Base-by-base conservation (phyloP, 2,888 invertebrate species). In the Pemphredon lugubris region DNA sequence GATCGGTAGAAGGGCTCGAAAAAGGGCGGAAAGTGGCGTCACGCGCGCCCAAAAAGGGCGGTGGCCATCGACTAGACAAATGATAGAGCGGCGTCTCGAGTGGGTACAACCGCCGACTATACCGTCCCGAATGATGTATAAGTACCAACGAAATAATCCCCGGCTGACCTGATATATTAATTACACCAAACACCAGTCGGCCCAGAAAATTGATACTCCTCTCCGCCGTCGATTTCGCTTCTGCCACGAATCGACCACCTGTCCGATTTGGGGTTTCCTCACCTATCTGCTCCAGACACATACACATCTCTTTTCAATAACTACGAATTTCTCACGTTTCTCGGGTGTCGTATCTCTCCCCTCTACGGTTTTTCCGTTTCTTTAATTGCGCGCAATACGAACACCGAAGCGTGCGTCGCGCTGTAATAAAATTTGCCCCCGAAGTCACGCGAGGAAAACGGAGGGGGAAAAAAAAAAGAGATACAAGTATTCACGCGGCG, bases 101-200 rank as follows among this genome's bases (percentile, higher is more conserved):
- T 44, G 55, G 45, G 34, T 23, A 32, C 45, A 16, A 69, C 23
- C 21, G 34, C 16, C 42, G n/a, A 42, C 59, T 65, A 69, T 23
- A 18, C 23, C n/a, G 21, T 9, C 16, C 30, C 11, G 4, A 34
- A 16, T 32, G 32, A 47, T 42, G 18, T 32, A 20, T 59, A 13
- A 42, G 50, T 68, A 70, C 70, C 39, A 67, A 57, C 72, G 69
- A 70, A 79, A 73, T 54, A 73, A 73, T 73, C 63, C 59, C 48
- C 67, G 34, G n/a, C 39, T 18, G 44, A 18, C 50, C 68, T 82
- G 81, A 84, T 78, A 75, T 82, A 83, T 83, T 85, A 84, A 85
- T 85, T 86, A 76, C 73, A 75, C 73, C 73, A 78, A 81, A 83
- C 81, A 83, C 81, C n/a, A 75, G 72, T 77, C 78, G 74, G 72